Base-by-base conservation (phyloP, 2,888 invertebrate genomes). In the Troides helena region DNA sequence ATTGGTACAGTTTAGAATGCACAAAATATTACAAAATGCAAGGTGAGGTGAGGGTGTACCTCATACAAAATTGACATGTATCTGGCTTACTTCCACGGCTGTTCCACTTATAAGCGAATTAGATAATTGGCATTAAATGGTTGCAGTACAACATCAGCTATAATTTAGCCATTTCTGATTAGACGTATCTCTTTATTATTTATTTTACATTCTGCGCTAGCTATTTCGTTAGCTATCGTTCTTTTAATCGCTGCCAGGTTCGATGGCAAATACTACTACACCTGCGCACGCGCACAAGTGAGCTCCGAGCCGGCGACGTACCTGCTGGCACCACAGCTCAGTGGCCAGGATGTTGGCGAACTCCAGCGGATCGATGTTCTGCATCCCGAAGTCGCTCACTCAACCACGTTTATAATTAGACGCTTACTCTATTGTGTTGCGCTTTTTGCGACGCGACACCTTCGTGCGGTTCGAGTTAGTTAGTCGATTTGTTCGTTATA, bases 241-340 rank as follows among this genome's bases (percentile, higher is more conserved):
- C n/a, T 12, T 18, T 5, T n/a, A n/a, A 53, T 53, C 53, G 4
- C n/a, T 6, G 53, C n/a, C 53, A 8, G 53, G 53, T n/a, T n/a
- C 5, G 53, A 18, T 18, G n/a, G n/a, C 6, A 53, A 53, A 6
- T 53, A 53, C 18, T 53, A 53, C 18, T n/a, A 53, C 18, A 53
- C 5, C 18, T n/a, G 53, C 53, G 53, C n/a, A n/a, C n/a, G 53
- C 53, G 6, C n/a, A 53, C 53, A 6, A n/a, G 53, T 18, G 53
- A 53, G 53, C 1, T 53, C 53, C 18, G 4, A 53, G n/a, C 53
- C n/a, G n/a, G 53, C 53, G 53, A 53, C 53, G 74, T 95, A 96
- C 96, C 95, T 97, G 96, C 91, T 96, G 96, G 93, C 96, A 96
- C 94, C 96, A 95, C 86, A 95, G 93, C 94, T 97, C 97, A 87